phyloP scores from a whole-genome alignment of 2,797 vertebrate genomes.

The Acanthis flammea region DNA sequence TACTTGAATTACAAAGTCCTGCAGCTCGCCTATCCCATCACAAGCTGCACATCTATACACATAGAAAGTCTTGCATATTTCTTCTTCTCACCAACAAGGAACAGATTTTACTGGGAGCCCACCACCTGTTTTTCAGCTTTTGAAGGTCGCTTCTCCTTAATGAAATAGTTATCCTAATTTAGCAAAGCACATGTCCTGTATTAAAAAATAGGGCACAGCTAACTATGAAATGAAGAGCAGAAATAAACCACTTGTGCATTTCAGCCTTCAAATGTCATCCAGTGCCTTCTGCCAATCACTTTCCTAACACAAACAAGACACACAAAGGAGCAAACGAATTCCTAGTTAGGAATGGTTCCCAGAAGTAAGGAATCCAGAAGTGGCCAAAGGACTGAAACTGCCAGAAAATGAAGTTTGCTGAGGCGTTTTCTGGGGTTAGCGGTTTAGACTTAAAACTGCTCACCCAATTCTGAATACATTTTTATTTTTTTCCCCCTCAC shows the following conservation, averaged over 20 bases:
- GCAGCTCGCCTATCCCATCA: accelerated
- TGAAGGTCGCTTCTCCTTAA: neutral
- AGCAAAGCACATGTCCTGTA: neutral
- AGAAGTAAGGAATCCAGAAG: neutral
- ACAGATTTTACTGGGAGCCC: neutral
- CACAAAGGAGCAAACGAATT: conserved; percentile 10
- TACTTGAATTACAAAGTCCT: neutral
- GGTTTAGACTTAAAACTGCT: neutral
- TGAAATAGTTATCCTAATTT: neutral
- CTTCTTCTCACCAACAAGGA: neutral
- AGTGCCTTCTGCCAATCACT: conserved; percentile 30
- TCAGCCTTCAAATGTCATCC: conserved; percentile 17
- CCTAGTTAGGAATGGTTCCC: conserved; percentile 52
- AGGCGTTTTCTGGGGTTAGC: neutral
- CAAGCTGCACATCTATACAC: neutral
- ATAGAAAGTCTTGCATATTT: neutral
- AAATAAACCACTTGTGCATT: conserved; percentile 19
- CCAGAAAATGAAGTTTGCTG: neutral
- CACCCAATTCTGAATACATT: neutral
- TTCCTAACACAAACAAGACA: conserved; percentile 3
- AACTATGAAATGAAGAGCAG: neutral
- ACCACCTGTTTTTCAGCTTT: neutral
- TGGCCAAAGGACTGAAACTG: neutral
- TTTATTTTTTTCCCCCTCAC: neutral
- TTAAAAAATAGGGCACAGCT: neutral